These are phyloP conservation scores for Pseudachorutes palmiensis DNA, from an alignment of 1,140 invertebrate species.

Conservation along the genomic window DNA sequence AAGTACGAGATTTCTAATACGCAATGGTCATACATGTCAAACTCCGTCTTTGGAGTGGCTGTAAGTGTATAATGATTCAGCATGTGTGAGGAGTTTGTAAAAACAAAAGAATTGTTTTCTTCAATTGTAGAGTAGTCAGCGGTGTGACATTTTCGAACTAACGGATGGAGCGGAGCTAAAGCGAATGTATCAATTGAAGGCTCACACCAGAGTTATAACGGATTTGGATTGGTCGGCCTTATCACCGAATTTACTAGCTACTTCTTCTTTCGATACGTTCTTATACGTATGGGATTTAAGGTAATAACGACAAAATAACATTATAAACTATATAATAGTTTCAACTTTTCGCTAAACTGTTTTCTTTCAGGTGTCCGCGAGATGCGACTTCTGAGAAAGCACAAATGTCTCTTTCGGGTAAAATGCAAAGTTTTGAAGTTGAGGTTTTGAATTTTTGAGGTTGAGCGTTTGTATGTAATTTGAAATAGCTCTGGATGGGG, in stretches of 20 bases:
- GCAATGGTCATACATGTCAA: constrained; percentile 73
- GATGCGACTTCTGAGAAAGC: constrained; percentile 28
- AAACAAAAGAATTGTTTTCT: constrained; percentile 8
- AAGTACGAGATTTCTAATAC: constrained; percentile 88
- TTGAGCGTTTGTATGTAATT: too few relatives aligned
- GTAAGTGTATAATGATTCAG: constrained; percentile 50
- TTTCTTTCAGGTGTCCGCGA: constrained; percentile 10
- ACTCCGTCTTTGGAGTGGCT: constrained; percentile 73
- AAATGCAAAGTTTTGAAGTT: neutral
- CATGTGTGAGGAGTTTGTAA: neutral
- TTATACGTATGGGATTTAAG: constrained; percentile 84
- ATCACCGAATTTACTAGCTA: constrained; percentile 79
- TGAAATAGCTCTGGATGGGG: constrained; percentile 57
- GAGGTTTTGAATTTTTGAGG: neutral
- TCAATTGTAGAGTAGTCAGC: constrained; percentile 62
- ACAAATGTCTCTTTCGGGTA: constrained; percentile 30
- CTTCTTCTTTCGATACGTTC: constrained; percentile 87
- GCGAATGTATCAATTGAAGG: constrained; percentile 62
- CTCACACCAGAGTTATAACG: constrained; percentile 79
- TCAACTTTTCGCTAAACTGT: neutral
- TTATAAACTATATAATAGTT: constrained; percentile 3
- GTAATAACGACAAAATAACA: neutral
- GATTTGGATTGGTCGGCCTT: constrained; percentile 88
- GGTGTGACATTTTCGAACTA: constrained; percentile 73
- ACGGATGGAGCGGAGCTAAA: constrained; percentile 54